Base-by-base conservation (phyloP, 92 coral and sea anemone genomes). In the Desmophyllum pertusum region DNA sequence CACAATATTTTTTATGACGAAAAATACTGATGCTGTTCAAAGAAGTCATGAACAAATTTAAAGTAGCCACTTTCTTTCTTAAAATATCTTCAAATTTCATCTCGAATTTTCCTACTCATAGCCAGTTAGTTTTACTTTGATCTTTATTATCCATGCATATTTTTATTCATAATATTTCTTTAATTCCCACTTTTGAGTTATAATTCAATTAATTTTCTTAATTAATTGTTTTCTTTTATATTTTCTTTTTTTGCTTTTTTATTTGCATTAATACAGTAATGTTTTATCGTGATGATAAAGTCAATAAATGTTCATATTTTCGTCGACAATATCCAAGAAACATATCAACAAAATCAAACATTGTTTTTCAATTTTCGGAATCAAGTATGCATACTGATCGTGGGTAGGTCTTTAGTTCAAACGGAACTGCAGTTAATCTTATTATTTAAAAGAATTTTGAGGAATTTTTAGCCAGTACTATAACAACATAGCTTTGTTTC, bases 401-500 rank as follows among this genome's bases (percentile, higher is more conserved):
- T 67, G 25, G 2, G 23, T 18, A 18, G 11, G 73, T 7, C 25
- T 37, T 36, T 67, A 17, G 18, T 67, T 37, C 6, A 37, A 67
- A 37, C 11, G 4, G 45, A 38, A 67, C 27, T 15, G 23, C 6
- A 35, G n/a, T 10, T 4, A 17, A 14, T 67, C 25, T 37, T 33
- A 23, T 66, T 33, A 6, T 66, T 17, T 27, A 35, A 27, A 67
- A 7, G n/a, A 6, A 10, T 3, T 67, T 38, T 33, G 15, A 8
- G 45, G 42, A 13, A 18, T 35, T 67, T 38, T 67, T 35, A 38
- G 11, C 29, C 9, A 62, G 27, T 0, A 27, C 23, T 27, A 35
- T 14, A 0, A 9, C 42, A 21, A 51, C 66, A 75, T 51, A 52
- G 64, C 79, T 75, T 75, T 75, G 79, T 75, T 75, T 37, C 65